Conservation (phyloP, 2,113 vertebrate species). For the Rhineura floridana region DNA sequence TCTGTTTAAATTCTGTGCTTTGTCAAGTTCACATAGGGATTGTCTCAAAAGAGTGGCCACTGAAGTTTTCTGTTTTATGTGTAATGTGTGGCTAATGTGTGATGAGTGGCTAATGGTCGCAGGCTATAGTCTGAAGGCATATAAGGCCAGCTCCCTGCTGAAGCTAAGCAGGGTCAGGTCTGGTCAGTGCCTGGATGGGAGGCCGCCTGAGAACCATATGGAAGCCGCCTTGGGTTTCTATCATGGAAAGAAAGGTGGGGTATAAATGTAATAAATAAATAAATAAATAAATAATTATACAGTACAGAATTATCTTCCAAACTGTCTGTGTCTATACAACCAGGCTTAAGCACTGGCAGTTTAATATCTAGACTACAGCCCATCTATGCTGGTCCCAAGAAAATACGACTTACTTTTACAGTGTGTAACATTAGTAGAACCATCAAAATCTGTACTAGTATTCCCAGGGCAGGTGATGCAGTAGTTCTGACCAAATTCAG, state of each 20-base stretch:
- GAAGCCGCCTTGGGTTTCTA: too few species aligned
- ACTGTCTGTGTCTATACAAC: not conserved
- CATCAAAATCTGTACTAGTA: constrained; percentile 86
- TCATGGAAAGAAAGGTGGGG: too few species aligned
- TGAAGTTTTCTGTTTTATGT: not conserved
- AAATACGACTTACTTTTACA: constrained; percentile 81
- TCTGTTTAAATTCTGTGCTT: not conserved
- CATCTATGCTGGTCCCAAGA: fast-evolving
- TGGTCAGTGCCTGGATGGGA: too few species aligned
- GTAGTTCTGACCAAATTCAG: constrained; percentile 84
- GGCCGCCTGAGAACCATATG: too few species aligned
- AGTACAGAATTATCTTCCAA: not conserved
- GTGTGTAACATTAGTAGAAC: constrained; percentile 83
- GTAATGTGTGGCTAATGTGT: not conserved
- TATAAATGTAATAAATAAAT: too few species aligned
- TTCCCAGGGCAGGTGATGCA: constrained; percentile 82
- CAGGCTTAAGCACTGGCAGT: not conserved
- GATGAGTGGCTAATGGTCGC: too few species aligned
- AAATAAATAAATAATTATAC: not conserved
- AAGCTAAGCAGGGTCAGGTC: too few species aligned
- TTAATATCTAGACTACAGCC: too few species aligned
- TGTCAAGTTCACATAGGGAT: not conserved
- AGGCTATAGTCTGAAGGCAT: too few species aligned
- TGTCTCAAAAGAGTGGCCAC: not conserved
- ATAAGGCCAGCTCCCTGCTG: too few species aligned